Base-by-base conservation (phyloP, 37 sponge, comb jelly and placozoan species). In the Chondrilla cf. caribensis region DNA sequence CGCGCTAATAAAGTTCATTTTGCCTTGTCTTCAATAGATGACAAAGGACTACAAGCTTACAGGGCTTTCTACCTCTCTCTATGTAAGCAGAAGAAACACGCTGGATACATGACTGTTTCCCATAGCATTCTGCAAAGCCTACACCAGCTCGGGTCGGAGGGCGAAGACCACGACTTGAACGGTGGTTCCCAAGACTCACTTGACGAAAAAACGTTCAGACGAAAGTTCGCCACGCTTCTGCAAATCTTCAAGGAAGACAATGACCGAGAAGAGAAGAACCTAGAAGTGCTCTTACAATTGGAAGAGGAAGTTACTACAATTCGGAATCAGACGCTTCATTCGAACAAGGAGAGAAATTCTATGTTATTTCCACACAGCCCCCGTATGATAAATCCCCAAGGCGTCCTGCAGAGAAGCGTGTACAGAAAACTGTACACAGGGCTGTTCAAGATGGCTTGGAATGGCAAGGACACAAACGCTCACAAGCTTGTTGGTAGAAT, bases 401-500 rank as follows among this genome's bases (percentile, higher is more conserved):
- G 84, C 31, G 38, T 41, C 26, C 75, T 84, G 21, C 75, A 38
- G 19, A 58, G 36, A 35, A 60, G 29, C 2, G 22, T 17, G 1
- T 75, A 84, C 36, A 18, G 22, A 3, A 29, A n/a, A n/a, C n/a
- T 84, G 2, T 84, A 84, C 47, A 64, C 62, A 36, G 39, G 22
- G 21, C 66, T 84, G 33, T 84, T 84, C 77, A 84, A 58, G 60
- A 84, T 76, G 77, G 84, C 84, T 4, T 84, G 84, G 84, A 58
- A 73, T 62, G 84, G 78, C 0, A 19, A 84, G 42, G 84, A 84
- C 55, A 33, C 31, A 5, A n/a, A 76, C 1, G 84, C 84, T 14
- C 33, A 41, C 24, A 1, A n/a, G 17, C n/a, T 84, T 38, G 59
- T 76, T 4, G 22, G 0, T 18, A 15, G 36, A 24, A 24, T 58